These are phyloP conservation scores for Hirudinaria manillensis DNA, from an alignment of 2,888 invertebrate genomes.

Conservation along the genomic window DNA sequence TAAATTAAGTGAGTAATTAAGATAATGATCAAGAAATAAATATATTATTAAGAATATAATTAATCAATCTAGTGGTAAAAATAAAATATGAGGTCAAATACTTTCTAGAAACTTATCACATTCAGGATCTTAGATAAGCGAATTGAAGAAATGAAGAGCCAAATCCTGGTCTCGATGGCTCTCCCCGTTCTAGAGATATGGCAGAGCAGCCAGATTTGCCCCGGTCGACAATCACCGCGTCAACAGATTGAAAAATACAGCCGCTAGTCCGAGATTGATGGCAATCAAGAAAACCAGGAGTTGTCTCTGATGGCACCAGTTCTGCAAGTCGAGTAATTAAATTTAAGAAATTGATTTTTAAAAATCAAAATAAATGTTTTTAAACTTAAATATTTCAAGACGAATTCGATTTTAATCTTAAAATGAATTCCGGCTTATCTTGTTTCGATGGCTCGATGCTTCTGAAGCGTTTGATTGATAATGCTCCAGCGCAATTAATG, in stretches of 20 bases:
- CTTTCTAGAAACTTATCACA: no score
- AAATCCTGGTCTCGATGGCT: background rate
- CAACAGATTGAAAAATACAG: slow-evolving; percentile 28
- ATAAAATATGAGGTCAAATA: no score
- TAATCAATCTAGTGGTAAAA: no score
- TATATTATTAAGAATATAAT: no score
- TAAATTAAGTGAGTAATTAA: no score
- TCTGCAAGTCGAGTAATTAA: slow-evolving; percentile 13
- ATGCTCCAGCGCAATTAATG: no score
- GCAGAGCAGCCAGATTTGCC: background rate
- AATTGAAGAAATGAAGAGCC: background rate
- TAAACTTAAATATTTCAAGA: background rate
- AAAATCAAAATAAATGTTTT: slow-evolving; percentile 15
- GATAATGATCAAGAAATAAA: no score
- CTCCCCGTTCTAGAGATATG: background rate
- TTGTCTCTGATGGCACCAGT: slow-evolving; percentile 33
- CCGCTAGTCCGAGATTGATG: slow-evolving; percentile 31
- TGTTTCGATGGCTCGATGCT: no score
- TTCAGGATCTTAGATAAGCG: no score
- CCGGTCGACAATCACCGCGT: slow-evolving; percentile 2
- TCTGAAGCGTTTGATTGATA: no score
- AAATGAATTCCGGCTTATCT: no score
- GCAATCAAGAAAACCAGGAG: slow-evolving; percentile 31
- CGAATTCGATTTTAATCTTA: no score
- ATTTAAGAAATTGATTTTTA: background rate